These are phyloP conservation scores for Brachystomella parvula DNA, from an alignment of 1,140 invertebrate genomes.

Conservation along the genomic window DNA sequence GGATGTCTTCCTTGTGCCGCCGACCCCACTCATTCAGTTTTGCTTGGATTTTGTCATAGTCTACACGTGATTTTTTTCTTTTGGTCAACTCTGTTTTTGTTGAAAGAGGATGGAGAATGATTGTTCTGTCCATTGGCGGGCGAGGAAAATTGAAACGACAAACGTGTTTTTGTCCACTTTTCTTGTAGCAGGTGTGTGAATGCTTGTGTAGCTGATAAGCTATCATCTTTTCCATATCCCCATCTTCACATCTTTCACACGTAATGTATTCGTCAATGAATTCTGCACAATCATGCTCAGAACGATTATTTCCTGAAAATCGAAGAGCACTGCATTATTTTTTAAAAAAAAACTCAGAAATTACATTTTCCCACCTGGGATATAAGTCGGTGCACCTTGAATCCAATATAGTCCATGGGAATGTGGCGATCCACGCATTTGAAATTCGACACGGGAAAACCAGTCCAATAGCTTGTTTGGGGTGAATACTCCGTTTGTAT, in stretches of 20 bases:
- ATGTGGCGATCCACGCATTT: slow-evolving; percentile 19
- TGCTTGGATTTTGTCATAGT: background rate
- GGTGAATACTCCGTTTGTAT: background rate
- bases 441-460: slow-evolving; percentile 16
- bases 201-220: slow-evolving; percentile 25
- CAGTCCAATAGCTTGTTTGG: background rate
- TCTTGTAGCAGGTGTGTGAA: slow-evolving; percentile 14
- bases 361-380: background rate
- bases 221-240: background rate
- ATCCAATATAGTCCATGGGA: slow-evolving; percentile 24
- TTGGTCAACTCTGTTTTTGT: background rate
- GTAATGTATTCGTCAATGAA: slow-evolving; percentile 21
- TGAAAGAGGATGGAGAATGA: slow-evolving; percentile 10
- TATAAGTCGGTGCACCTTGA: slow-evolving; percentile 9
- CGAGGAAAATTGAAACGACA: slow-evolving; percentile 25
- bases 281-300: background rate
- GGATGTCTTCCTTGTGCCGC: slow-evolving; percentile 5
- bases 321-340: no score
- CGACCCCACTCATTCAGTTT: slow-evolving; percentile 5
- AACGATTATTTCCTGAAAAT: no score
- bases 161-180: background rate
- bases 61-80: background rate
- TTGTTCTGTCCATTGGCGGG: slow-evolving; percentile 16
- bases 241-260: slow-evolving; percentile 4
- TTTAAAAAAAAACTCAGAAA: background rate